A percentile compares a stretch with the other conserved stretches of the same genome.
phyloP scores from a whole-genome alignment of 1,140 invertebrate species.

The Aphis craccivora region DNA sequence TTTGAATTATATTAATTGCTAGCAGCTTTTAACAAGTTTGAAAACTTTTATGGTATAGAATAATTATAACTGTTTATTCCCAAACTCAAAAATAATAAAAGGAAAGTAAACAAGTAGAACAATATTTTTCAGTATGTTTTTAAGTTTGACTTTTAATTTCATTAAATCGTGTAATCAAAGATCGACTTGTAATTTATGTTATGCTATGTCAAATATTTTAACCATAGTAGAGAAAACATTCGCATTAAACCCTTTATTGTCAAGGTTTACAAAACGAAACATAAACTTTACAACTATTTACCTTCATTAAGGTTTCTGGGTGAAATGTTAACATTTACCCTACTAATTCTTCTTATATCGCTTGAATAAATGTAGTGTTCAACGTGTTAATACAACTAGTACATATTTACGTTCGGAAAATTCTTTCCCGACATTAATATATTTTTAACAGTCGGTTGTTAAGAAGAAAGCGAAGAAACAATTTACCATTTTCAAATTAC shows the following conservation, averaged over 20 bases:
- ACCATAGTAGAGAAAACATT: not conserved
- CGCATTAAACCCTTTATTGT: not conserved
- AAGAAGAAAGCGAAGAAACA: not conserved
- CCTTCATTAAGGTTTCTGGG: conserved; percentile 6
- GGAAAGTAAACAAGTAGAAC: not conserved
- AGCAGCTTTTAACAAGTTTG: not conserved
- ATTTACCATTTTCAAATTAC: not conserved
- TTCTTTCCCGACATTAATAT: not conserved
- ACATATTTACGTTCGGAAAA: not conserved
- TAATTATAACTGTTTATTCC: not conserved
- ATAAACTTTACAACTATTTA: conserved; percentile 37
- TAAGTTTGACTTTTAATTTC: not conserved
- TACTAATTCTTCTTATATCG: not conserved
- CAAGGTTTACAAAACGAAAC: conserved; percentile 12
- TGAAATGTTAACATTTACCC: not conserved
- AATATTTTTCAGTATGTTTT: not conserved
- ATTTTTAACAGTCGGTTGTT: not conserved
- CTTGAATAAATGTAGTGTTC: not conserved
- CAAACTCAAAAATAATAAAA: not conserved
- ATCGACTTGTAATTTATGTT: not conserved
- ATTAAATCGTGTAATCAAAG: not conserved
- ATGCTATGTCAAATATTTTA: not conserved
- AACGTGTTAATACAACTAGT: not conserved
- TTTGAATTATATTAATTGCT: not conserved
- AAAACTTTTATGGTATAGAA: not conserved